Base-by-base conservation (phyloP, 2,113 vertebrate genomes). In the Lasiurus borealis region DNA sequence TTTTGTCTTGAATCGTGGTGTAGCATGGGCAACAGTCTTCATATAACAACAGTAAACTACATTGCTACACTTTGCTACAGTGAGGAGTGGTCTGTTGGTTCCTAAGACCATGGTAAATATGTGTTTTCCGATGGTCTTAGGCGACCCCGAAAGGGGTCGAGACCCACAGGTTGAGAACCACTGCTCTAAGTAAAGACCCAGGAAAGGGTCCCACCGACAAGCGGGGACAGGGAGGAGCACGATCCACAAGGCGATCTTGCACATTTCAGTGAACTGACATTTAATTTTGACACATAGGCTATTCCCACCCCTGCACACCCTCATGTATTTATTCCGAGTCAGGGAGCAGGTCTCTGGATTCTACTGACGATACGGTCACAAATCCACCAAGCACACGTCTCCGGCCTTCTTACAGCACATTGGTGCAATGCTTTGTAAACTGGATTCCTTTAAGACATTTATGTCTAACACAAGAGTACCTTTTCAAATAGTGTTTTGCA, bases 391-490 rank as follows among this genome's bases (percentile, higher is more conserved):
- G 36, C 19, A 66, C 85, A 57, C 8, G 23, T 54, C 91, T 46
- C 36, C 31, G 40, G 5, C 19, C 10, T 21, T 54, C 50, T 83
- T 88, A 40, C 10, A 40, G 34, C 29, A 71, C 16, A 19, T 54
- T 50, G 90, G 87, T 76, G 84, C 8, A 91, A 14, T 52, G 21
- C 15, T 77, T 34, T 77, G 9, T 48, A 68, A 50, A 48, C 40
- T 2, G 80, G 66, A 85, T 69, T 80, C 90, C 83, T 95, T 19
- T 40, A 71, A 72, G 40, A 95, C 77, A 83, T 36, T 3, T 46
- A 25, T 54, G 48, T 54, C 12, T 34, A 15, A 40, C 48, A 34
- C 64, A 11, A 71, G 29, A 71, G 2, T 25, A 50, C 3, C 27
- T 68, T 72, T 66, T 62, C 9, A 29, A 92, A 91, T 52, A 18